A percentile compares a stretch with the other conserved stretches of the same genome.
phyloP scores from a whole-genome alignment of 1,140 invertebrate genomes.

The Temnothorax curvispinosus region DNA sequence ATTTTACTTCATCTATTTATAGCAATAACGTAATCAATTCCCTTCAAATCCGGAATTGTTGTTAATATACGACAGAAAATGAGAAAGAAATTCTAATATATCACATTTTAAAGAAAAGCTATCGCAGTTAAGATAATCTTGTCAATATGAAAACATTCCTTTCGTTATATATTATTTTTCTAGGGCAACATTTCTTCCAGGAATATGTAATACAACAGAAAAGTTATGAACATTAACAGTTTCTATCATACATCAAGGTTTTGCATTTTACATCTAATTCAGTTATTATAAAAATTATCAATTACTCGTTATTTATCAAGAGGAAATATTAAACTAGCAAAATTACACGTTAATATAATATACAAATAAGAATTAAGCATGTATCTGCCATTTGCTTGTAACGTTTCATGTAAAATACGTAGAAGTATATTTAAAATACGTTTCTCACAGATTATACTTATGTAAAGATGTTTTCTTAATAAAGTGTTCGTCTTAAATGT shows the following conservation, averaged over 20 bases:
- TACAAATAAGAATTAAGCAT: constrained; percentile 55
- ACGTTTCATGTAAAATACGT: constrained; percentile 38
- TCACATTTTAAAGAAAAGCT: constrained; percentile 56
- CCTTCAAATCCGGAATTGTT: background rate
- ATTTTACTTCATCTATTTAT: constrained; percentile 9
- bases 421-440: constrained; percentile 47
- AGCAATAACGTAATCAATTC: background rate
- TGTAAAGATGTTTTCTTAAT: constrained; percentile 31
- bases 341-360: constrained; percentile 46
- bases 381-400: constrained; percentile 46
- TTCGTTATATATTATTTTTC: constrained; percentile 33
- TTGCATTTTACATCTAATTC: constrained; percentile 27
- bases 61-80: constrained; percentile 25
- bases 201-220: constrained; percentile 45
- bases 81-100: constrained; percentile 26
- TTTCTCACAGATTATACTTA: constrained; percentile 25
- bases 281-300: constrained; percentile 44
- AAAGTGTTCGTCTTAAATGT: constrained; percentile 28
- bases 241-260: constrained; percentile 14
- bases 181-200: constrained; percentile 18
- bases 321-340: constrained; percentile 45
- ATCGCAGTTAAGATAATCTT: constrained; percentile 20
- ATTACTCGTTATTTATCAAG: constrained; percentile 22
- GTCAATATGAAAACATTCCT: constrained; percentile 39
- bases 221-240: constrained; percentile 28